Conservation (phyloP, 2,888 invertebrate genomes). For the Macrophya alboannulata region DNA sequence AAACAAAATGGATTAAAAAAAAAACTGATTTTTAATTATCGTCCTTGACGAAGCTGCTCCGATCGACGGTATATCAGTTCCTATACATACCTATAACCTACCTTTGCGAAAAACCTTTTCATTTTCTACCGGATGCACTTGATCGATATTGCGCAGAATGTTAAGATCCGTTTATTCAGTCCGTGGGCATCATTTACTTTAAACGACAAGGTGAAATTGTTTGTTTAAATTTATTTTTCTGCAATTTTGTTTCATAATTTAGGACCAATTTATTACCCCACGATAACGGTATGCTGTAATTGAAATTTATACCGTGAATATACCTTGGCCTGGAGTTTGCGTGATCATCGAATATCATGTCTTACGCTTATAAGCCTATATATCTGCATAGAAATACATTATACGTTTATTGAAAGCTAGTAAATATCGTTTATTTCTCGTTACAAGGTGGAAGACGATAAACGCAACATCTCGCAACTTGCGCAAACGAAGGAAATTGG, state of each 20-base stretch:
- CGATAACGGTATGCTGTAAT: slow-evolving; percentile 13
- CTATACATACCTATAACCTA: background rate
- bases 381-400: background rate
- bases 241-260: background rate
- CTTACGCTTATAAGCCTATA: background rate
- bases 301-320: slow-evolving; percentile 32
- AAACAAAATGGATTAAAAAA: background rate
- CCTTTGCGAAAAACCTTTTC: background rate
- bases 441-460: slow-evolving; percentile 16
- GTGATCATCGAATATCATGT: slow-evolving; percentile 40
- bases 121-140: slow-evolving; percentile 6
- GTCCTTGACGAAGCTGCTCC: slow-evolving; percentile 28
- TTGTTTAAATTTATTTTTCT: background rate
- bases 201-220: background rate
- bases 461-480: background rate
- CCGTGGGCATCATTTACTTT: background rate
- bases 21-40: background rate
- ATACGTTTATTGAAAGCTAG: slow-evolving; percentile 5
- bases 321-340: slow-evolving; percentile 11
- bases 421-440: slow-evolving; percentile 21
- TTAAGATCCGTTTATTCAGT: background rate
- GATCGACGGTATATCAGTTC: slow-evolving; percentile 18
- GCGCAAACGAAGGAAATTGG: slow-evolving; percentile 19
- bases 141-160: background rate
- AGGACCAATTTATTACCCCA: background rate